Conservation (phyloP, 2,113 vertebrate genomes). For the Panthera leo region DNA sequence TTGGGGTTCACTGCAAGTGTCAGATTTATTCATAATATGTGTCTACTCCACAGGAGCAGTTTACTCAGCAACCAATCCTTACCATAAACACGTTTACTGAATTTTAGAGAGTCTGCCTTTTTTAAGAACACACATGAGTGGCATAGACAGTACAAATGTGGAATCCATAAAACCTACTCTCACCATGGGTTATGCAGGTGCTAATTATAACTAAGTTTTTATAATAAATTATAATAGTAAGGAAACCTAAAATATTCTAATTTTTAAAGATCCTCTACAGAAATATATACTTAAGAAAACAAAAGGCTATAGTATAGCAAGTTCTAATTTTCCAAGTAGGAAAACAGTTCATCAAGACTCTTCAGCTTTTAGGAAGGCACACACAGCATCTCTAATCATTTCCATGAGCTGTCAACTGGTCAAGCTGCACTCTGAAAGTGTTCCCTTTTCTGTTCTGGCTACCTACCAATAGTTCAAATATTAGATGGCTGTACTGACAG, state of each 20-base stretch:
- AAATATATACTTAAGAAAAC: slow-evolving; percentile 12
- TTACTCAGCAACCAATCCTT: not conserved
- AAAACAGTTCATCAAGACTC: not conserved
- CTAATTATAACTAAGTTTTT: not conserved
- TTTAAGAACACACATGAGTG: not conserved
- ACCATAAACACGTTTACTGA: not conserved
- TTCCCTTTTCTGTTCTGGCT: not conserved
- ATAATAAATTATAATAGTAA: not conserved
- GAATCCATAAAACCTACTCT: not conserved
- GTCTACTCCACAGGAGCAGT: not conserved
- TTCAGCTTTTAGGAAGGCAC: not conserved
- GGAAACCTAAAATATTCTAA: not conserved
- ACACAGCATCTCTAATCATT: not conserved
- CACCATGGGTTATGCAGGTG: not conserved
- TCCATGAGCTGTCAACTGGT: not conserved
- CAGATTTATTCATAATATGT: not conserved
- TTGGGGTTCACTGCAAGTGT: not conserved
- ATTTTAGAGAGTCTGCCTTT: not conserved
- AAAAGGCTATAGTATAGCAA: not conserved
- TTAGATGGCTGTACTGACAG: not conserved
- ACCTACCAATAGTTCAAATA: not conserved
- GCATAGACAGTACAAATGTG: not conserved
- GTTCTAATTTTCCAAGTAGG: not conserved
- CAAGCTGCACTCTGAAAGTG: not conserved
- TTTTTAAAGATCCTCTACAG: not conserved